Evolutionary conservation across 2,888 invertebrate genomes (phyloP).

Genomic region (Eledone cirrhosa): DNA sequence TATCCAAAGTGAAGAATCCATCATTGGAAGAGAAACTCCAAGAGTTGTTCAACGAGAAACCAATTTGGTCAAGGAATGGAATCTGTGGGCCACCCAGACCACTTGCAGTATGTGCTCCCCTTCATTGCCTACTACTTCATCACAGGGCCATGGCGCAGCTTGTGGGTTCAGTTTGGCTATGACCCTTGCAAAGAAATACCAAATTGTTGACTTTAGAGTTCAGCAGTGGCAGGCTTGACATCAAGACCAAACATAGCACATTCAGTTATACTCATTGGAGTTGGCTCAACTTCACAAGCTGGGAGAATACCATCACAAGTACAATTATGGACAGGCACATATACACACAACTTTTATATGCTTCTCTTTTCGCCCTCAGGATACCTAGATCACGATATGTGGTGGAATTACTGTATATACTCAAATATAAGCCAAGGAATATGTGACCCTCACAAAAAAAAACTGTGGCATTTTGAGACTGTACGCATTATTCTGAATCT

Average conservation of each 20-base stretch:
- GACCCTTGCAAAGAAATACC: constrained; percentile 90
- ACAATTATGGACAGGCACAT: no score
- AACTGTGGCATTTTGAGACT: no score
- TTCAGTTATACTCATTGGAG: constrained; percentile 42
- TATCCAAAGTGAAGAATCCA: constrained; percentile 41
- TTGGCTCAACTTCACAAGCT: no score
- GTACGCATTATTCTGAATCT: no score
- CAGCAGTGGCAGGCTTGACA: constrained; percentile 39
- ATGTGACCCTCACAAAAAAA: no score
- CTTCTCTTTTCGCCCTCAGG: no score
- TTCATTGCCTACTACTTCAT: constrained; percentile 84
- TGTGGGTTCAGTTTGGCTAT: constrained; percentile 90
- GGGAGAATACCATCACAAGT: no score
- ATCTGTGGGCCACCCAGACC: constrained; percentile 68
- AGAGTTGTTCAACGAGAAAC: constrained; percentile 83
- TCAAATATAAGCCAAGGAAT: no score
- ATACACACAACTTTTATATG: no score
- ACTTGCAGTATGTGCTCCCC: constrained; percentile 74
- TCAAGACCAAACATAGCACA: constrained; percentile 41
- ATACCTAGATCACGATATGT: no score
- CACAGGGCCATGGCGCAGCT: constrained; percentile 88
- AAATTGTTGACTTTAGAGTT: constrained; percentile 81
- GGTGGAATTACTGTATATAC: no score
- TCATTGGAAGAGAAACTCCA: constrained; percentile 39
- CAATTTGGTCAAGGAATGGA: constrained; percentile 88